Base-by-base conservation (phyloP, 2,113 vertebrate species). In the Megatriorchis doriae region DNA sequence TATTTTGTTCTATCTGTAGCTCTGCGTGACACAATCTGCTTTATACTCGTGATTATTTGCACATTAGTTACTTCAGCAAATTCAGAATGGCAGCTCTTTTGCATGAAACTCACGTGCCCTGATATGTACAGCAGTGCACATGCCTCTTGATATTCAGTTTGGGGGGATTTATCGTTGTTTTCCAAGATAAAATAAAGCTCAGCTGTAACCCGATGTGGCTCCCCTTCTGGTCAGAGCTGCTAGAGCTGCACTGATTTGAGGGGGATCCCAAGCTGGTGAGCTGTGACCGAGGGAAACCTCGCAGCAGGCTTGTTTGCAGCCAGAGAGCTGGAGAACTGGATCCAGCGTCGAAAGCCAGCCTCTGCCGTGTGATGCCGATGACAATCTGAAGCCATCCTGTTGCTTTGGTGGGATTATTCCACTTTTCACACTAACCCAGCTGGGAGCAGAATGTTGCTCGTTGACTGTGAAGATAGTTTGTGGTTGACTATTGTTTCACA, bases 381-480 rank as follows among this genome's bases (percentile, higher is more conserved):
- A 90, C 72, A 88, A 62, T 93, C 83, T 91, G 81, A 92, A 92
- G 65, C 63, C 63, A 58, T 82, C 82, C 71, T 79, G 31, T 68
- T 85, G 81, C 87, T 87, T 70, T 83, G 83, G 68, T 66, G 71
- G 48, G 88, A 22, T 80, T 66, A 81, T 91, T 90, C 85, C 26
- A 17, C 87, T 96, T 93, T 92, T 90, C 81, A 86, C 52, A 17
- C 43, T 72, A 71, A 82, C 17, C 48, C 87, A 94, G 65, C 71
- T 65, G 87, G 68, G 86, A 93, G 52, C 50, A 90, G 75, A 93
- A 53, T 32, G n/a, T 29, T 70, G 55, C 43, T 78, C 6, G 3
- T 61, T 82, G 77, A 91, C 55, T 79, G 38, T 31, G 84, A 94
- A 82, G 61, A 84, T 59, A 75, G 89, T 73, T 97, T 90, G 87